phyloP scores from a whole-genome alignment of 2,797 vertebrate species.

The Gambusia yucatana region DNA sequence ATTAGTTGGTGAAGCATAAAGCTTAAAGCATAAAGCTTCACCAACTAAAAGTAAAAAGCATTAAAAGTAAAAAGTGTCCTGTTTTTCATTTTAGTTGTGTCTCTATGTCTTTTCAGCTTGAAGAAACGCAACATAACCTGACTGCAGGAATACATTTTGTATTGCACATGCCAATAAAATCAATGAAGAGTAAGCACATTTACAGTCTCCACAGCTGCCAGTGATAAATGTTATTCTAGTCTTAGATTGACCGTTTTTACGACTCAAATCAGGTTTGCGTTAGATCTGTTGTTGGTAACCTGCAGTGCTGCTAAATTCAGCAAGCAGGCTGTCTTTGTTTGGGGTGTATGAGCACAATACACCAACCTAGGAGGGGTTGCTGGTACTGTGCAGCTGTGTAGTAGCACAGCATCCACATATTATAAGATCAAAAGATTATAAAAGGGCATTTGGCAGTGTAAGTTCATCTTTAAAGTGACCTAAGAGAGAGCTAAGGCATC shows the following conservation, averaged over 20 bases:
- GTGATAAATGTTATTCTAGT: slow-evolving; percentile 32
- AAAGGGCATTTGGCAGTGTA: slow-evolving; percentile 40
- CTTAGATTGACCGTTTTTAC: slow-evolving; percentile 38
- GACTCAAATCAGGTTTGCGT: slow-evolving; percentile 19
- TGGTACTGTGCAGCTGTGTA: slow-evolving; percentile 1
- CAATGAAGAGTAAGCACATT: slow-evolving; percentile 35
- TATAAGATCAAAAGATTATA: slow-evolving; percentile 50
- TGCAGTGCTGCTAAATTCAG: slow-evolving; percentile 25
- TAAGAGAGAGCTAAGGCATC: slow-evolving; percentile 47
- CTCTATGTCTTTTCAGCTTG: slow-evolving; percentile 5
- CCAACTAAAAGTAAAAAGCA: too few relatives aligned
- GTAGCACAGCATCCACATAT: slow-evolving; percentile 14
- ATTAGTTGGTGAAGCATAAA: slow-evolving; percentile 14
- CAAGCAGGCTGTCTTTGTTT: slow-evolving; percentile 14
- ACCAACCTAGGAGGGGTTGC: neutral
- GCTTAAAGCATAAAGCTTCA: too few relatives aligned
- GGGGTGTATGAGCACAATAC: neutral
- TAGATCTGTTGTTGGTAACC: slow-evolving; percentile 12
- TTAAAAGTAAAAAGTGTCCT: slow-evolving; percentile 8
- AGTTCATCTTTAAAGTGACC: slow-evolving; percentile 47
- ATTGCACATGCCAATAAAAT: slow-evolving; percentile 12
- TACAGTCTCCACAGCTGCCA: slow-evolving; percentile 17
- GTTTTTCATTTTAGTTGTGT: slow-evolving; percentile 32
- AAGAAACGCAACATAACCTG: slow-evolving; percentile 26
- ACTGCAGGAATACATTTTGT: slow-evolving; percentile 18